These are phyloP conservation scores for Anticlea derivata DNA, from an alignment of 2,888 invertebrate genomes.

Conservation along the genomic window DNA sequence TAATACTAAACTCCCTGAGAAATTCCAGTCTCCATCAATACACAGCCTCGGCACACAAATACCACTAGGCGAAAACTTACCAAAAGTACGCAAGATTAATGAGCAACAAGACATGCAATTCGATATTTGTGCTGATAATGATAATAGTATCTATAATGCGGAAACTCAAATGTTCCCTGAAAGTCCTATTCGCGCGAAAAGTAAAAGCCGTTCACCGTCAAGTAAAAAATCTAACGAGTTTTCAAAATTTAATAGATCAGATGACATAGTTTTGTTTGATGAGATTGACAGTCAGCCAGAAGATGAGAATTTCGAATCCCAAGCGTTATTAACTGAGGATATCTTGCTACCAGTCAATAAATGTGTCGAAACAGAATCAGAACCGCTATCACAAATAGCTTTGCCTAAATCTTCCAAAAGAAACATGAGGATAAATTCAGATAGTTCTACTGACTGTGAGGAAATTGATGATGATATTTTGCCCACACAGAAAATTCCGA, in stretches of 20 bases:
- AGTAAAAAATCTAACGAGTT: constrained; percentile 17
- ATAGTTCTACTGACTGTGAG: constrained; percentile 41
- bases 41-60: constrained; percentile 47
- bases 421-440: constrained; percentile 37
- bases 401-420: constrained; percentile 32
- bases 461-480: constrained; percentile 39
- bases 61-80: constrained; percentile 42
- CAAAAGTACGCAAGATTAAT: constrained; percentile 53
- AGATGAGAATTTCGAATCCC: constrained; percentile 59
- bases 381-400: constrained; percentile 26
- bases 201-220: constrained; percentile 2
- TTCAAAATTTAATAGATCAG: constrained; percentile 47
- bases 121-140: constrained; percentile 54
- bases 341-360: constrained; percentile 31
- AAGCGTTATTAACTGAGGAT: constrained; percentile 56
- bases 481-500: constrained; percentile 37
- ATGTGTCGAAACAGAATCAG: constrained; percentile 20
- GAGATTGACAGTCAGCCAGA: constrained; percentile 54
- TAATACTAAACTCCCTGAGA: constrained; percentile 29
- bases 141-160: constrained; percentile 48
- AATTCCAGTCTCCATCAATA: constrained; percentile 32
- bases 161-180: constrained; percentile 45
- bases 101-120: constrained; percentile 58
- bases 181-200: constrained; percentile 7
- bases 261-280: constrained; percentile 64